Percentiles rank a stretch among this genome's conserved stretches.
phyloP scores from a whole-genome alignment of 2,113 vertebrate genomes.

The Anoplopoma fimbria region DNA sequence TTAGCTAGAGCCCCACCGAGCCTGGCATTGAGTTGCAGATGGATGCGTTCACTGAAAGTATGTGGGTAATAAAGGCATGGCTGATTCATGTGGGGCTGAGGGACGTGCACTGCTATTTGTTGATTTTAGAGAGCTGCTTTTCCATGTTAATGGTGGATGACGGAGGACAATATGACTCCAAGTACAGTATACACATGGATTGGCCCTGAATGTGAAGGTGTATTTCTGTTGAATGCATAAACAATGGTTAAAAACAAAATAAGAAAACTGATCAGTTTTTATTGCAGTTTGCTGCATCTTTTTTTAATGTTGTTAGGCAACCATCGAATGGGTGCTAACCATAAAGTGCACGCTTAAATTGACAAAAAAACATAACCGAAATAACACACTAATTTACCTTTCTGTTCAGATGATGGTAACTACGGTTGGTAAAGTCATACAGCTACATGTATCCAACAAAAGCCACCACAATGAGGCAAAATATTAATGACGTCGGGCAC shows the following conservation, averaged over 20 bases:
- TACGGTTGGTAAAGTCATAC: neutral
- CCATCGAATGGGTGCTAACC: neutral
- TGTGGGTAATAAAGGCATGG: neutral
- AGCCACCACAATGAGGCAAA: neutral
- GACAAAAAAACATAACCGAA: too few relatives aligned
- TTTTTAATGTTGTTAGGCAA: too few relatives aligned
- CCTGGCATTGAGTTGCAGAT: constrained; percentile 27
- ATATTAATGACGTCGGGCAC: neutral
- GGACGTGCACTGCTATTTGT: constrained; percentile 27
- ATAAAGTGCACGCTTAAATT: too few relatives aligned
- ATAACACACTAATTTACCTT: too few relatives aligned
- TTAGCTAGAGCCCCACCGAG: constrained; percentile 34
- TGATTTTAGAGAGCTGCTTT: constrained; percentile 21
- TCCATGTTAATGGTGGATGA: neutral
- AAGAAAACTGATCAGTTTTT: neutral
- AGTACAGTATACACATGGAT: neutral
- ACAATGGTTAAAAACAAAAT: neutral
- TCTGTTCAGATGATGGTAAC: neutral
- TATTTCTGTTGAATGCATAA: neutral
- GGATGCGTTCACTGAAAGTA: constrained; percentile 19
- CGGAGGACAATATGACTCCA: neutral
- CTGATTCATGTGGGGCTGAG: neutral
- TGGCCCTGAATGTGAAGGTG: neutral
- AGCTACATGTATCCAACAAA: neutral
- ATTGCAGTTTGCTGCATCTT: too few relatives aligned